Conservation (phyloP, 2,888 invertebrate species). For the Acanthosoma haemorrhoidale region DNA sequence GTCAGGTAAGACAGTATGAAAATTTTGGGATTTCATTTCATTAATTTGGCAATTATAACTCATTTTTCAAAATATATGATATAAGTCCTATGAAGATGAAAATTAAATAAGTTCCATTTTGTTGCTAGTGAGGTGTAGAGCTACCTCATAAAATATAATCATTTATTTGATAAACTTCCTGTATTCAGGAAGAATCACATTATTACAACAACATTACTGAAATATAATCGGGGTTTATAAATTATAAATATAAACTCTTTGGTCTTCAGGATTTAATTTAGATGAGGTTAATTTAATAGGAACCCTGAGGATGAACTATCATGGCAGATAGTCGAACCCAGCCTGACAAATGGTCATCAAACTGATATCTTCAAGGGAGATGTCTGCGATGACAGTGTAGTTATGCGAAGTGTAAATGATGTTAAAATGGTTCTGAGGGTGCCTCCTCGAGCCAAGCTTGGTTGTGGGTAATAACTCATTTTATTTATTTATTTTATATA, state of each 20-base stretch:
- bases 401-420: slow-evolving; percentile 48
- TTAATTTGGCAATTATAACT: too few relatives aligned
- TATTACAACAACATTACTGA: not conserved
- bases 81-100: too few relatives aligned
- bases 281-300: too few relatives aligned
- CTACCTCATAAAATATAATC: too few relatives aligned
- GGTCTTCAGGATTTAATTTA: not conserved
- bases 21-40: too few relatives aligned
- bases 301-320: slow-evolving; percentile 70
- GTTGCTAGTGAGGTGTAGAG: too few relatives aligned
- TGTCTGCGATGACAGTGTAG: slow-evolving; percentile 31
- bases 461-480: slow-evolving; percentile 62
- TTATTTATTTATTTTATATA: not conserved
- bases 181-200: too few relatives aligned
- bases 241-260: not conserved
- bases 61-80: too few relatives aligned
- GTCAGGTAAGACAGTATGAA: too few relatives aligned
- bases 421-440: slow-evolving; percentile 71
- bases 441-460: slow-evolving; percentile 74
- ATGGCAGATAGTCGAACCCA: slow-evolving; percentile 71
- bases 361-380: slow-evolving; percentile 32
- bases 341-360: slow-evolving; percentile 44
- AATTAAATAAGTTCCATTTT: too few relatives aligned
- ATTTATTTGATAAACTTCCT: too few relatives aligned
- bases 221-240: not conserved